Evolutionary conservation across 2,113 vertebrate genomes (phyloP).

Genomic region (Campylomormyrus tamandua): DNA sequence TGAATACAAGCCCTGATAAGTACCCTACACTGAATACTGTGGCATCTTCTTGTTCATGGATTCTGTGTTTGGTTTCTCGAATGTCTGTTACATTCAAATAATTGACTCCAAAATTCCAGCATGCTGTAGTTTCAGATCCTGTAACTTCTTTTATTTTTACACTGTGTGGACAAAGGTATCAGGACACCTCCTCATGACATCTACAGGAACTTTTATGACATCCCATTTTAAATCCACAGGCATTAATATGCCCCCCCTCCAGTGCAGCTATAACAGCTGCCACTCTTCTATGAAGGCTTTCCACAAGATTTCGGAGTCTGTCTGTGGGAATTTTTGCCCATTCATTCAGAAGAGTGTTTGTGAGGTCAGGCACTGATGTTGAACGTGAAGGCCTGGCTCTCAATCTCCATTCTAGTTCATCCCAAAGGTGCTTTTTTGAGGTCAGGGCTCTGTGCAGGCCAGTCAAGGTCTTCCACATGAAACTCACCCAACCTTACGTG

Average conservation of each 20-base stretch:
- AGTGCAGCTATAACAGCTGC: not conserved
- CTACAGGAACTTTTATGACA: not conserved
- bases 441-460: not conserved
- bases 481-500: not conserved
- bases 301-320: not conserved
- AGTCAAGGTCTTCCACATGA: not conserved
- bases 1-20: not conserved
- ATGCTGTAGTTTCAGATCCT: not conserved
- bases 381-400: too few relatives aligned
- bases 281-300: not conserved
- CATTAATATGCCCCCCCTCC: too few relatives aligned
- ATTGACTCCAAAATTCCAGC: not conserved
- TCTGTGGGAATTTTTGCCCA: not conserved
- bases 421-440: not conserved
- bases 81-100: not conserved
- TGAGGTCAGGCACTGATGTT: not conserved
- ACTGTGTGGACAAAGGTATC: not conserved
- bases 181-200: not conserved
- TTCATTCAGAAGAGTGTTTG: not conserved
- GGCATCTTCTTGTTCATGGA: not conserved
- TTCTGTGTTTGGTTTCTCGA: not conserved
- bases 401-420: not conserved
- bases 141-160: not conserved
- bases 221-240: too few relatives aligned
- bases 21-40: not conserved